These are phyloP conservation scores for Halotydeus destructor DNA, from an alignment of 1,140 invertebrate species.

Conservation along the genomic window DNA sequence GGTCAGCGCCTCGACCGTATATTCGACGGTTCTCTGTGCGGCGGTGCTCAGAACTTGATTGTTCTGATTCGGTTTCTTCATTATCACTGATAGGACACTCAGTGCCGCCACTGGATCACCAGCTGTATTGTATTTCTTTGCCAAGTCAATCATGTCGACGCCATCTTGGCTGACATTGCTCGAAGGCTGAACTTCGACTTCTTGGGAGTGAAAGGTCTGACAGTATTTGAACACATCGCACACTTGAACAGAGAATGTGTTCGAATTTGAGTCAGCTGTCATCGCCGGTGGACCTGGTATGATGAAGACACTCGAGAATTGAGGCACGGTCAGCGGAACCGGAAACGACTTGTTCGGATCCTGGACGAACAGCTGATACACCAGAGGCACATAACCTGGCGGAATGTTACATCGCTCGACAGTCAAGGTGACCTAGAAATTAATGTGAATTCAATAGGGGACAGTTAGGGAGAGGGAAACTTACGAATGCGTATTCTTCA, in stretches of 20 bases:
- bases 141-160: conserved; percentile 1
- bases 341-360: background rate
- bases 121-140: conserved; percentile 3
- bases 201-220: conserved; percentile 1
- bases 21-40: conserved; percentile 9
- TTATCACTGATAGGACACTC: background rate
- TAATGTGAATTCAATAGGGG: background rate
- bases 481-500: conserved; percentile 17
- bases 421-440: conserved; percentile 10
- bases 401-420: conserved; percentile 15
- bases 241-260: conserved; percentile 4
- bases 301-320: conserved; percentile 15
- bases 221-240: conserved; percentile 13
- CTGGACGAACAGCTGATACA: conserved; percentile 16
- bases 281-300: conserved; percentile 12
- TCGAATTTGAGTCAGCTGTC: background rate
- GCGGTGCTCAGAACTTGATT: background rate
- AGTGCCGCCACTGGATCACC: conserved; percentile 10
- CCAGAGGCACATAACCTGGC: conserved; percentile 13
- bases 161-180: conserved; percentile 3
- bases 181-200: conserved; percentile 1
- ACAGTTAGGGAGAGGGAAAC: background rate
- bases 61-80: conserved; percentile 1
- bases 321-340: conserved; percentile 14
- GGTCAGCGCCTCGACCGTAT: conserved; percentile 1